Evolutionary conservation across 2,888 invertebrate species (phyloP), one percentile per base, ranked within the genome.

Genomic region (Hemicrepidius hirtus): DNA sequence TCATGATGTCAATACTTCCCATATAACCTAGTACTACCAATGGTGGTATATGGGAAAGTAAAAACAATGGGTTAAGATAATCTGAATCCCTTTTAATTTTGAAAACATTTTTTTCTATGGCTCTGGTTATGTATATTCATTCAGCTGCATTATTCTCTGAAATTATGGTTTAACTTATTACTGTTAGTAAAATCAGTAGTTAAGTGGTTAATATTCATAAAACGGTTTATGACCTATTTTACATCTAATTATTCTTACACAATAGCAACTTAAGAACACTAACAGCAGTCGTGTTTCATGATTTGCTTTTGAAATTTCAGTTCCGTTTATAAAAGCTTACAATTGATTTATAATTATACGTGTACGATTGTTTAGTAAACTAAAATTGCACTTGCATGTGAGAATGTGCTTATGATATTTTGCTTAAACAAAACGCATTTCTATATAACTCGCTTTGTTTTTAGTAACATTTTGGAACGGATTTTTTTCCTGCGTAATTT

Each of bases 161-260:
- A 70, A 70, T 70, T 35, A 59, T 41, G 37, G 53, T 70, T n/a
- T 50, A 65, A 62, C 66, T 66, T 66, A 71, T 71, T 66, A 44
- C 62, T 49, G 71, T 66, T 67, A 62, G 44, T 71, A 71, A 71
- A 71, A 67, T 71, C 67, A 70, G 69, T 71, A 71, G 71, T 60
- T 71, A 71, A 71, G 53, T 67, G 71, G 65, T 71, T 66, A 71
- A 71, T 71, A 62, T 71, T 71, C 71, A 71, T 71, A 71, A 71
- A 71, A 57, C 53, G 62, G 44, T 75, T 75, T 73, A 75, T 73
- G 70, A 35, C 73, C 70, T 71, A 73, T 67, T 75, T 75, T 73
- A 67, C 63, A 67, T 75, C 71, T 68, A 71, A 75, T 75, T 75
- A 75, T 73, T 70, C 75, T 53, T 68, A 68, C 70, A 75, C 75